phyloP scores from a whole-genome alignment of 1,140 invertebrate genomes.

The Steinernema khuongi region DNA sequence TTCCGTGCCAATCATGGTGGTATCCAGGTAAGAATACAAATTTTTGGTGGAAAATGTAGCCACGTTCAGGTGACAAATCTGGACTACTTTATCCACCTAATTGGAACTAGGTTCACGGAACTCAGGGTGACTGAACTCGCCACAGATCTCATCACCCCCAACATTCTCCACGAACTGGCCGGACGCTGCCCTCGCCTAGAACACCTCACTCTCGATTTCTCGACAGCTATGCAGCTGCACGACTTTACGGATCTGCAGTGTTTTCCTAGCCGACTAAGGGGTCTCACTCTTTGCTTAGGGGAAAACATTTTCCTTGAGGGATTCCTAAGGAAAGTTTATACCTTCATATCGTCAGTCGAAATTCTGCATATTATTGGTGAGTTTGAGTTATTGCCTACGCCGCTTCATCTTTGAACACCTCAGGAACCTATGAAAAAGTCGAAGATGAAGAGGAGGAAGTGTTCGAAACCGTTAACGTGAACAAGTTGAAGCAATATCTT shows the following conservation, averaged over 20 bases:
- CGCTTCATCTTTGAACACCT: conserved; percentile 21
- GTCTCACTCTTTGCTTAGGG: conserved; percentile 92
- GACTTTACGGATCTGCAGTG: conserved; percentile 94
- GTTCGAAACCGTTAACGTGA: conserved; percentile 98
- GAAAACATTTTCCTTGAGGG: conserved; percentile 99
- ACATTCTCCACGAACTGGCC: conserved; percentile 89
- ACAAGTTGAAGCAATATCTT: conserved; percentile 90
- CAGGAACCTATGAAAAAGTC: conserved; percentile 94
- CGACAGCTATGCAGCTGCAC: conserved; percentile 72
- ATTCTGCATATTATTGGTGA: conserved; percentile 91
- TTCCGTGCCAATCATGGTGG: conserved; percentile 91
- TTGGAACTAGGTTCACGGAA: conserved; percentile 76
- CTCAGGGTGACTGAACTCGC: conserved; percentile 89
- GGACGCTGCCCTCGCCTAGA: conserved; percentile 96
- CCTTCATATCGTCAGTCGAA: conserved; percentile 97
- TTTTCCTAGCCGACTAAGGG: conserved; percentile 93
- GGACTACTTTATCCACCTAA: conserved; percentile 57
- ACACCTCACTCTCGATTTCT: conserved; percentile 74
- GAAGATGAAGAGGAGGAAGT: conserved; percentile 95
- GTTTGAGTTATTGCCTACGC: conserved; percentile 35
- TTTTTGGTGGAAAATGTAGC: conserved; percentile 28
- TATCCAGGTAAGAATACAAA: conserved; percentile 61
- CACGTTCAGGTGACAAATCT: conserved; percentile 47
- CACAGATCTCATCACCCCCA: conserved; percentile 94
- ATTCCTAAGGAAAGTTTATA: conserved; percentile 99